These are phyloP conservation scores for Drosophila insularis DNA, from an alignment of 1,140 invertebrate species.

Conservation along the genomic window DNA sequence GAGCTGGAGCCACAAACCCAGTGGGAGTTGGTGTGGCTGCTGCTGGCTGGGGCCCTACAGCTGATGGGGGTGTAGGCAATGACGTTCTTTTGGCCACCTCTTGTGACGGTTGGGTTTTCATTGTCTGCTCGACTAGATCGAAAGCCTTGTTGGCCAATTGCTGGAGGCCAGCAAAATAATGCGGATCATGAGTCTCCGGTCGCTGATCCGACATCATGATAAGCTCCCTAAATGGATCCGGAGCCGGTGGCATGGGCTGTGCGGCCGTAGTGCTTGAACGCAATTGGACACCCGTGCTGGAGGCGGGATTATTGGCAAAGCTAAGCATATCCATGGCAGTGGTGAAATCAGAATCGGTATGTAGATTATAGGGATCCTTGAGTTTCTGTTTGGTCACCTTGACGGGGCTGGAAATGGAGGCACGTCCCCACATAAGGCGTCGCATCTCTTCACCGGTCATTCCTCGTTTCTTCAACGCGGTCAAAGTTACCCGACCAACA, in stretches of 20 bases:
- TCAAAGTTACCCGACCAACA: slow-evolving; percentile 93
- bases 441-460: slow-evolving; percentile 94
- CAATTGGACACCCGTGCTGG: slow-evolving; percentile 54
- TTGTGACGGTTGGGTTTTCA: slow-evolving; percentile 63
- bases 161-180: slow-evolving; percentile 82
- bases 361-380: slow-evolving; percentile 76
- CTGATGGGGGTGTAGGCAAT: not conserved
- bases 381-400: slow-evolving; percentile 85
- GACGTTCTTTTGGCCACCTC: slow-evolving; percentile 26
- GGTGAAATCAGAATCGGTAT: slow-evolving; percentile 83
- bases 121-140: slow-evolving; percentile 79
- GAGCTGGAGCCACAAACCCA: not conserved
- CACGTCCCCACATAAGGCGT: slow-evolving; percentile 93
- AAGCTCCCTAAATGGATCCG: slow-evolving; percentile 84
- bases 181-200: slow-evolving; percentile 81
- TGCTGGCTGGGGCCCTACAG: not conserved
- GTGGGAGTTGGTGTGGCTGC: too few species aligned
- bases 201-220: slow-evolving; percentile 83
- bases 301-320: slow-evolving; percentile 86
- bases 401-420: slow-evolving; percentile 92
- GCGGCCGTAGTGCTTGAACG: slow-evolving; percentile 29
- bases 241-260: slow-evolving; percentile 21
- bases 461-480: slow-evolving; percentile 90
- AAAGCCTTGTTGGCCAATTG: slow-evolving; percentile 83
- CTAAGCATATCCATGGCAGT: slow-evolving; percentile 92